Evolutionary conservation across 2,888 invertebrate genomes (phyloP), one percentile per base, ranked within the genome.

Genomic region (Diaphora mendica): DNA sequence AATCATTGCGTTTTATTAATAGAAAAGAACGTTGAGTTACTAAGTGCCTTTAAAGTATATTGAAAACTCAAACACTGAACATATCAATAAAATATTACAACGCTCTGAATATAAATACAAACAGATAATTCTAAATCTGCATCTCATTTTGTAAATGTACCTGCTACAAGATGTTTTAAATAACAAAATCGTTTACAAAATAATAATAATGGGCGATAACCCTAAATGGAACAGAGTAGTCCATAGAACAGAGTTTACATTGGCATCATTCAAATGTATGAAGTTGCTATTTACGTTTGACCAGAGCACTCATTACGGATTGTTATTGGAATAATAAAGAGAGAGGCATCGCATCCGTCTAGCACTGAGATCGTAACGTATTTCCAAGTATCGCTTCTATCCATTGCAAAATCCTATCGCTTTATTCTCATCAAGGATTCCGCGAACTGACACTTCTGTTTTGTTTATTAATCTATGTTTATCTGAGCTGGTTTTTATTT

Each of bases 271-370:
- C 94, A 94, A 93, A 95, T 94, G 94, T 93, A 95, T 93, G 94
- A 95, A 95, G 94, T 93, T 93, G 92, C 94, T 95, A 95, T 95
- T 95, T 95, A 94, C 94, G 94, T 95, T 93, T 94, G 94, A 92
- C 92, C 95, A 94, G 95, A 94, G 94, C 94, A 93, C 95, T 95
- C 95, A 94, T 95, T 94, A 95, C 94, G 89, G 94, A 95, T 95
- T 95, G 95, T 95, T 95, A 95, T 95, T 95, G 94, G 93, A 94
- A 95, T 95, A 95, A 95, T 95, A 95, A 95, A 95, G 94, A 93
- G 91, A 88, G 90, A 90, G 91, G 89, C 89, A 93, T 91, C 87
- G 90, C 91, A 93, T 95, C 94, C 94, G 94, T 93, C 91, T 90
- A 90, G 88, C 88, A 87, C 87, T 85, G 86, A 88, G 91, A 91